Evolutionary conservation across 1,140 invertebrate species (phyloP), one percentile per base, ranked within the genome.

Genomic region (Cepaea nemoralis): DNA sequence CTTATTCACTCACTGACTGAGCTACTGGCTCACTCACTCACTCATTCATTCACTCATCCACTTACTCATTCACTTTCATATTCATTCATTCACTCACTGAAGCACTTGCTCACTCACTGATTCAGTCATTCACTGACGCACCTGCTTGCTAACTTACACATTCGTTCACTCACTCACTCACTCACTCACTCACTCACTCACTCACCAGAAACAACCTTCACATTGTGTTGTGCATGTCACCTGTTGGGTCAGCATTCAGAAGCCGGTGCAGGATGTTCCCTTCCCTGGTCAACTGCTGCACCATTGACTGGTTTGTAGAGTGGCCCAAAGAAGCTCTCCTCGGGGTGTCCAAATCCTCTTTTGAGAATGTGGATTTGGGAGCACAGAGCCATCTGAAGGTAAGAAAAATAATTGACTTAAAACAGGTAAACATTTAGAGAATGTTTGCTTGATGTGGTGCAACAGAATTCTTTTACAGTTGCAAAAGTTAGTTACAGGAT

Each of bases 181-280:
- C 19, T 45, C 19, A 45, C 19, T 45, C 19, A 45, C 19, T 45
- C 42, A 45, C 19, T 24, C n/a, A 14, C n/a, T 55, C 50, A 55
- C 50, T 78, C 10, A 86, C 33, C 85, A 91, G 91, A 80, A 92
- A 91, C 82, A 92, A 92, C 83, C 86, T 92, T 22, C 92, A 92
- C 86, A 90, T 92, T 75, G 92, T 92, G 16, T 85, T 92, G 79
- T 91, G 90, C 83, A 92, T 92, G 92, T 91, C 89, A 83, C 91
- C 92, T 0, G 91, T 92, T 12, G 96, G 96, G 0, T 95, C 96
- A 89, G 93, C 95, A 0, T 97, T 97, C 89, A 93, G 95, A 93
- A 94, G 91, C 0, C 86, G 92, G 3, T 92, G 92, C 85, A 88
- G 91, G 66, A 92, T 92, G 91, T 92, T 92, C 83, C 92, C 92